phyloP scores from a whole-genome alignment of 2,113 vertebrate genomes.

The Sinocyclocheilus maitianheensis region DNA sequence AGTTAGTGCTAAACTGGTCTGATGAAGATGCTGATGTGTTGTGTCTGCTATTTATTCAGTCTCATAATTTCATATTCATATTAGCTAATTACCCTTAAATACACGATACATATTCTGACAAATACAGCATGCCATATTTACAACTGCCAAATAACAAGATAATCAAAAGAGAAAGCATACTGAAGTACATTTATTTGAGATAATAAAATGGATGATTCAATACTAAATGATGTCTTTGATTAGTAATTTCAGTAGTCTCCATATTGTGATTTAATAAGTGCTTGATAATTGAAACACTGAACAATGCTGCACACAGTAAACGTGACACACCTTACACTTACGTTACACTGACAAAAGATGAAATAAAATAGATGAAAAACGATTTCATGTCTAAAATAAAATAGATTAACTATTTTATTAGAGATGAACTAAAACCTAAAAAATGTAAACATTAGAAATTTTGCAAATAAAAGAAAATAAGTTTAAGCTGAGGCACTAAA shows the following conservation, averaged over 20 bases:
- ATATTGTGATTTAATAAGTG: not conserved
- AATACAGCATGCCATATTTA: slow-evolving; percentile 9
- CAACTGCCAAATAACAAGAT: not conserved
- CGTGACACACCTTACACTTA: not conserved
- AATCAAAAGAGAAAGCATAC: not conserved
- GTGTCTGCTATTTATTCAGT: not conserved
- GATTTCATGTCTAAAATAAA: not conserved
- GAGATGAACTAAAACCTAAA: not conserved
- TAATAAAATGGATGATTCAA: not conserved
- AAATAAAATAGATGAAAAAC: not conserved
- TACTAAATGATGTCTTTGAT: not conserved
- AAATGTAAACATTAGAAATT: not conserved
- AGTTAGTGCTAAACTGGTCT: not conserved
- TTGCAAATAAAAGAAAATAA: not conserved
- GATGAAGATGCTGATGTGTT: slow-evolving; percentile 13
- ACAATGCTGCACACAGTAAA: not conserved
- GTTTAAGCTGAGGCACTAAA: not conserved
- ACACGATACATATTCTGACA: not conserved
- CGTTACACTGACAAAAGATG: not conserved
- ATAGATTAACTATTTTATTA: no score
- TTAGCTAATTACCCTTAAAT: slow-evolving; percentile 3
- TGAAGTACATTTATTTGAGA: not conserved
- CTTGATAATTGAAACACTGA: not conserved
- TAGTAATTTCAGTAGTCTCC: not conserved
- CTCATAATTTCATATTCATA: slow-evolving; percentile 3